Percentiles rank a stretch among this genome's conserved stretches.
Conservation (phyloP, 2,113 vertebrate genomes). For the Eurypyga helias region DNA sequence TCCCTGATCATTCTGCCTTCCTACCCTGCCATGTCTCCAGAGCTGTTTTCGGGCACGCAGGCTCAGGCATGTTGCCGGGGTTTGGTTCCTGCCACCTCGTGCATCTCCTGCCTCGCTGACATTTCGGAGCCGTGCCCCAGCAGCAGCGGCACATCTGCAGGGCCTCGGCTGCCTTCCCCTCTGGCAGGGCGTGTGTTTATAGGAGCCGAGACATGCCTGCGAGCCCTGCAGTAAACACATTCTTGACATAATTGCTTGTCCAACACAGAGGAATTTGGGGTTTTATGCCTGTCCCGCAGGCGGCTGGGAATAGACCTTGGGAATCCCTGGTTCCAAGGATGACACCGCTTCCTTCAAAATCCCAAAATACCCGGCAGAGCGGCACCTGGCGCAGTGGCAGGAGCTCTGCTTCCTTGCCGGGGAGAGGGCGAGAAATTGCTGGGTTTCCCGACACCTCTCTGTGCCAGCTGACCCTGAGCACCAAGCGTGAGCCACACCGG, state of each 20-base stretch:
- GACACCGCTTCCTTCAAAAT: not conserved
- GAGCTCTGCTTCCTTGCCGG: not conserved
- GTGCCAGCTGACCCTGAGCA: not conserved
- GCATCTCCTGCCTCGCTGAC: not conserved
- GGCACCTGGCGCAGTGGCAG: fast-evolving
- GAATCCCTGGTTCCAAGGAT: slow-evolving; percentile 16
- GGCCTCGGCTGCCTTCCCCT: not conserved
- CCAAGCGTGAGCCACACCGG: not conserved
- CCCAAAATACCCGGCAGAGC: not conserved
- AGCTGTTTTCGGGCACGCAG: not conserved
- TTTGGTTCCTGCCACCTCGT: not conserved
- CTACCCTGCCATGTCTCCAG: not conserved
- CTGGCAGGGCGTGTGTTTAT: not conserved
- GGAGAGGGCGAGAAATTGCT: not conserved
- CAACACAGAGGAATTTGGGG: not conserved
- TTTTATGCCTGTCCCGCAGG: not conserved
- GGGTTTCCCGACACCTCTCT: not conserved
- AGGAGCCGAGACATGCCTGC: slow-evolving; percentile 46
- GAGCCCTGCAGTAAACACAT: slow-evolving; percentile 38
- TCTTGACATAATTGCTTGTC: slow-evolving; percentile 38
- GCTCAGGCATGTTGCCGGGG: not conserved
- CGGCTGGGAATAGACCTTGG: slow-evolving; percentile 16
- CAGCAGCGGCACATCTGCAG: not conserved
- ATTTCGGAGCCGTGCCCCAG: not conserved
- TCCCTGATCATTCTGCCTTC: not conserved